phyloP scores from a whole-genome alignment of 1,140 invertebrate species.

The Antheraea mylitta region DNA sequence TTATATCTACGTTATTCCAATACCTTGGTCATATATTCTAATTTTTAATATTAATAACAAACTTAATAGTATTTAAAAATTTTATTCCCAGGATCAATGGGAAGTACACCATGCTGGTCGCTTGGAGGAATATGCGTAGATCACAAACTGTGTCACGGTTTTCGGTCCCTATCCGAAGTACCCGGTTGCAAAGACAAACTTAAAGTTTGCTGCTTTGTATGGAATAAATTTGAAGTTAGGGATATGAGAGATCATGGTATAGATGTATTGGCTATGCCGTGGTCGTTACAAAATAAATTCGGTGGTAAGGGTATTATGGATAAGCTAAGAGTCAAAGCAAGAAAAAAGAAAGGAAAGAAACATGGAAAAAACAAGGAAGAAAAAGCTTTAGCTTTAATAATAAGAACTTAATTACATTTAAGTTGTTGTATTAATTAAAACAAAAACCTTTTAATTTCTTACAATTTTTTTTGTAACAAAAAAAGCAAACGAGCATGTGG shows the following conservation, averaged over 20 bases:
- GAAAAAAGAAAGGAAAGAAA: constrained; percentile 23
- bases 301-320: constrained; percentile 51
- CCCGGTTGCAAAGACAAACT: constrained; percentile 56
- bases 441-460: background rate
- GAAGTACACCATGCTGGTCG: constrained; percentile 54
- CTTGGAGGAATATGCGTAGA: constrained; percentile 59
- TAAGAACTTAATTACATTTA: constrained; percentile 1
- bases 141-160: constrained; percentile 46
- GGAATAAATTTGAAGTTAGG: constrained; percentile 52
- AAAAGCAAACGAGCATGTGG: too few species aligned
- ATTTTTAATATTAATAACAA: too few species aligned
- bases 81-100: constrained; percentile 46
- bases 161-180: constrained; percentile 47
- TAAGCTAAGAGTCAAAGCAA: constrained; percentile 26
- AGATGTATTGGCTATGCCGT: constrained; percentile 41
- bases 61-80: background rate
- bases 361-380: background rate
- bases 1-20: too few species aligned
- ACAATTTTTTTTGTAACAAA: too few species aligned
- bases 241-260: constrained; percentile 50
- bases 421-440: background rate
- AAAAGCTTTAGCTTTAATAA: constrained; percentile 14
- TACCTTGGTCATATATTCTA: too few species aligned
- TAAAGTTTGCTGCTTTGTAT: constrained; percentile 63
- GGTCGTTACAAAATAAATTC: constrained; percentile 37